phyloP scores from a whole-genome alignment of 1,140 invertebrate species.

The Drosophila sechellia region DNA sequence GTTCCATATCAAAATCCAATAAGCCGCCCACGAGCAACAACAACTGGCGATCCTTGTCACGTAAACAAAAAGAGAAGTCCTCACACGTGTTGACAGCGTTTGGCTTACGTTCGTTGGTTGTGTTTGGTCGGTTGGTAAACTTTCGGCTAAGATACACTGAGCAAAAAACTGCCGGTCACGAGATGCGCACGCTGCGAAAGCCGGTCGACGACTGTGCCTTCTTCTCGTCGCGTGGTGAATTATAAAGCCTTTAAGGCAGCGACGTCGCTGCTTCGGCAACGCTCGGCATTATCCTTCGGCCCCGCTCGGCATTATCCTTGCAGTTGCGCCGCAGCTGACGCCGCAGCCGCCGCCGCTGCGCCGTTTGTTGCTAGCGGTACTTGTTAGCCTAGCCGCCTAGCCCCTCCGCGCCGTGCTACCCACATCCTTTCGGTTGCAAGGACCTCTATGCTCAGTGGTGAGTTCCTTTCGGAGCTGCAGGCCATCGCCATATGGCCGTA shows the following conservation, averaged over 20 bases:
- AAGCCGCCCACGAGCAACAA: constrained; percentile 39
- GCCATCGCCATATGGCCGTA: constrained; percentile 11
- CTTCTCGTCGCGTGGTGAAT: constrained; percentile 54
- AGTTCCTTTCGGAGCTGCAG: constrained; percentile 4
- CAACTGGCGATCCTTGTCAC: constrained; percentile 19
- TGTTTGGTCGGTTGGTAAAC: neutral
- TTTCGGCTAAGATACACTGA: neutral
- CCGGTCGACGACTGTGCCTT: constrained; percentile 70
- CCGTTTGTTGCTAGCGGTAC: neutral
- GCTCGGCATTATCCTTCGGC: constrained; percentile 7
- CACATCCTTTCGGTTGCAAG: neutral
- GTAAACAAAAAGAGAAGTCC: constrained; percentile 12
- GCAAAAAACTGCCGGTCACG: constrained; percentile 7
- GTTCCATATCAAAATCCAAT: constrained; percentile 59
- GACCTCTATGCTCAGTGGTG: constrained; percentile 1
- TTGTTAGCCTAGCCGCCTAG: neutral
- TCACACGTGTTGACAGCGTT: constrained; percentile 47
- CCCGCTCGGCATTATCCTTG: neutral
- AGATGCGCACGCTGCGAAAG: constrained; percentile 55
- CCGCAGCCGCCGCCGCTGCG: constrained; percentile 16
- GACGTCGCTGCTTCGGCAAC: constrained; percentile 2
- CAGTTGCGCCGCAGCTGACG: constrained; percentile 18
- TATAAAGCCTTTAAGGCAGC: constrained; percentile 39
- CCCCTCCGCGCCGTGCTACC: neutral
- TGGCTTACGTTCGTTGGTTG: constrained; percentile 39